phyloP scores from a whole-genome alignment of 2,797 vertebrate genomes.

The Cercopithecus mitis region DNA sequence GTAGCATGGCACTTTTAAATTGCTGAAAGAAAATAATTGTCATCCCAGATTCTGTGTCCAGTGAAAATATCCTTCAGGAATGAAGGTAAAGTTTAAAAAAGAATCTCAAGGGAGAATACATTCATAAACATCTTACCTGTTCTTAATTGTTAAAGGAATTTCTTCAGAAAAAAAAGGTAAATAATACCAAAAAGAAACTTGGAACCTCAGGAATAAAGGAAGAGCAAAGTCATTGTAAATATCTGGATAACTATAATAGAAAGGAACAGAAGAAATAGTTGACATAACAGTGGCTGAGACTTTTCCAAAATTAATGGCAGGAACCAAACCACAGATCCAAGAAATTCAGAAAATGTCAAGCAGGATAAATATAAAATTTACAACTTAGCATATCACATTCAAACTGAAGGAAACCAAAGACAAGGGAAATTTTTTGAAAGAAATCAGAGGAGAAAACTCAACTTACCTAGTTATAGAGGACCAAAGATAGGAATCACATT shows the following conservation, averaged over 20 bases:
- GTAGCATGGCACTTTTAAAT: not conserved
- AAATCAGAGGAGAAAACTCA: not conserved
- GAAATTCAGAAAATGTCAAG: not conserved
- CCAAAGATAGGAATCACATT: not conserved
- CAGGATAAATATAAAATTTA: slow-evolving; percentile 15
- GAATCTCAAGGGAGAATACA: not conserved
- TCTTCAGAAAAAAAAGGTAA: not conserved
- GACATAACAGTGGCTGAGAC: not conserved
- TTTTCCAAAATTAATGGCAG: not conserved
- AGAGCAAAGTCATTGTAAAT: not conserved
- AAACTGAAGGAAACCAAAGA: not conserved
- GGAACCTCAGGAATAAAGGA: not conserved
- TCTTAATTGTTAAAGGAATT: not conserved
- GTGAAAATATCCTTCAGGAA: not conserved
- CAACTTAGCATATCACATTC: not conserved
- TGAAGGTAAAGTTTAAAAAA: not conserved
- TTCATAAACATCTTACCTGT: not conserved
- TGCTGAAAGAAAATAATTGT: not conserved
- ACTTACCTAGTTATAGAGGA: not conserved
- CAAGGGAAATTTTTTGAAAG: not conserved
- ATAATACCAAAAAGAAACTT: not conserved
- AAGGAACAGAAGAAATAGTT: not conserved
- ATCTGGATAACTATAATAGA: not conserved
- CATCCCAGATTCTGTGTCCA: not conserved
- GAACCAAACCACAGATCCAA: not conserved